These are phyloP conservation scores for Tethea ocularis DNA, from an alignment of 2,888 invertebrate genomes.

Conservation along the genomic window DNA sequence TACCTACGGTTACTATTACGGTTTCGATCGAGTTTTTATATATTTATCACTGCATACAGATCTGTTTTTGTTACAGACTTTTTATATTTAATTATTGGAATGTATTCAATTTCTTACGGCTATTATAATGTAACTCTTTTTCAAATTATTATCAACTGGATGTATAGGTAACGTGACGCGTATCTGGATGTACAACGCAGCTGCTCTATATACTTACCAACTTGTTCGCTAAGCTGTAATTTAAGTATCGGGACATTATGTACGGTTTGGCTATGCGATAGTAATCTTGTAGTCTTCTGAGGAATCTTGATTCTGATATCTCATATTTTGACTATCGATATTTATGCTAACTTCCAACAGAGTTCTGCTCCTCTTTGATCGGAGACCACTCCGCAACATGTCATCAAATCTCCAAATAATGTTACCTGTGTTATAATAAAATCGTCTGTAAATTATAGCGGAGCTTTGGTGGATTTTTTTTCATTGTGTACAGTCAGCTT, in stretches of 20 bases:
- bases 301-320: background rate
- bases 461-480: background rate
- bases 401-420: background rate
- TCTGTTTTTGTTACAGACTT: slow-evolving; percentile 19
- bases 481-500: slow-evolving; percentile 1
- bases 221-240: background rate
- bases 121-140: slow-evolving; percentile 17
- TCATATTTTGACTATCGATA: background rate
- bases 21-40: slow-evolving; percentile 33
- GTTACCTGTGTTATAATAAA: background rate
- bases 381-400: background rate
- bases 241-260: background rate
- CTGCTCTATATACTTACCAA: background rate
- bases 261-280: background rate
- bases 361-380: background rate
- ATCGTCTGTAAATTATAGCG: background rate
- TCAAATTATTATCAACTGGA: slow-evolving; percentile 17
- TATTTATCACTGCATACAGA: slow-evolving; percentile 31
- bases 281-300: background rate
- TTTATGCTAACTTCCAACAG: background rate
- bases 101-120: slow-evolving; percentile 12
- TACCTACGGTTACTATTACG: slow-evolving; percentile 25
- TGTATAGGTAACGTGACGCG: background rate
- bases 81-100: slow-evolving; percentile 16
- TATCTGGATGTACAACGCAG: background rate